These are phyloP conservation scores for Pteropus alecto DNA, from an alignment of 2,113 vertebrate species.

Conservation along the genomic window DNA sequence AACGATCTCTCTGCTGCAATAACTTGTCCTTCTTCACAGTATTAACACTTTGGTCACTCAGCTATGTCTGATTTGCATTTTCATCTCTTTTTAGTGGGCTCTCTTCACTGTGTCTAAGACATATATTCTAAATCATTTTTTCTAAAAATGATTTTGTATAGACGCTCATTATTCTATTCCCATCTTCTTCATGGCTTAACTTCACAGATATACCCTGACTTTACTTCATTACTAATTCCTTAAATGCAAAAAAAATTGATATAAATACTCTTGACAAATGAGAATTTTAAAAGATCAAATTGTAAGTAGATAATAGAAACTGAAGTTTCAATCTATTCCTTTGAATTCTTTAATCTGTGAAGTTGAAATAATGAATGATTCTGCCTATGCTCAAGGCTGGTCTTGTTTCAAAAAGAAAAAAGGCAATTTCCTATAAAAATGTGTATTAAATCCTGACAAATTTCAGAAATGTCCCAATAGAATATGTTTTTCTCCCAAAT, in stretches of 20 bases:
- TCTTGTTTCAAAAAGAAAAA: neutral
- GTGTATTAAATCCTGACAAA: neutral
- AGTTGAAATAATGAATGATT: neutral
- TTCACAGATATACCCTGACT: neutral
- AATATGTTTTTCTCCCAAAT: neutral
- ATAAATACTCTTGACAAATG: neutral
- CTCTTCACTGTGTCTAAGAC: neutral
- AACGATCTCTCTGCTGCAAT: fast-evolving
- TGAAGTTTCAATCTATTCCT: neutral
- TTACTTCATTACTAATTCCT: neutral
- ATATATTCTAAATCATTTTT: neutral
- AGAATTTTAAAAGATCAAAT: neutral
- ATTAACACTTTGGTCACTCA: neutral
- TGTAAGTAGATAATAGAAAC: neutral
- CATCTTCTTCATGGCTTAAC: neutral
- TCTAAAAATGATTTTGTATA: neutral
- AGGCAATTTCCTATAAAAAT: neutral
- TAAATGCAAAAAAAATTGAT: neutral
- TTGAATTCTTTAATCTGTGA: neutral
- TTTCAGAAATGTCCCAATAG: neutral
- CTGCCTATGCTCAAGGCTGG: neutral
- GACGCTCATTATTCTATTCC: neutral
- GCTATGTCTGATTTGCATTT: neutral
- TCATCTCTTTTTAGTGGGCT: neutral
- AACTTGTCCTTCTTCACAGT: neutral